Base-by-base conservation (phyloP, 1,140 invertebrate genomes). In the Phocides pigmalion region DNA sequence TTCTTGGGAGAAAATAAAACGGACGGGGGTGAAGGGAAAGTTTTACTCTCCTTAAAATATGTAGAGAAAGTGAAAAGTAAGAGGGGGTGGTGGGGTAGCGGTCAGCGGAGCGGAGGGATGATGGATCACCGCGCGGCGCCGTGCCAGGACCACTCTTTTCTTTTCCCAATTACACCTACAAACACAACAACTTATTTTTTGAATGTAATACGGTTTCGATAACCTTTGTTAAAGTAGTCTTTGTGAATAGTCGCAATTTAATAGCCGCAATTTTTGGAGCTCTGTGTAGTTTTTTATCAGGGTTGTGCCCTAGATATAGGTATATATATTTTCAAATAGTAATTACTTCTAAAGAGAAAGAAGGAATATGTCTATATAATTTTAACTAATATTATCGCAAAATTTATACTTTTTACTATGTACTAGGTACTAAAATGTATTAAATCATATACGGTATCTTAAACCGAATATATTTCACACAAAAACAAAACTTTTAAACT, bases 1-100 rank as follows among this genome's bases (percentile, higher is more conserved):
- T 39, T 20, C 59, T 46, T 67, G 66, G 72, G 75, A 71, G 77
- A 84, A 81, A 87, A 85, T 87, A 85, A 84, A 83, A 79, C 54
- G 41, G 54, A 68, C 73, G 76, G 77, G 54, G 78, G 75, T 69
- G 72, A 83, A 80, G 75, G 73, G 77, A 90, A 90, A 84, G 82
- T 89, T 90, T 88, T 83, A 85, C 82, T 87, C 82, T 87, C 78
- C 82, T 90, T 89, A 89, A 90, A 90, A 89, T 90, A 90, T 90
- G 88, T 90, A 90, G 88, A 89, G 88, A 90, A 89, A 90, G 88
- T 90, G 88, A 90, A 90, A 90, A 89, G 85, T 90, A 89, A 87
- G 88, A 82, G 74, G 74, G 79, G 62, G 64, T 69, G 76, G 76
- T 75, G 81, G 76, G 71, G 76, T 76, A 70, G 81, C 84, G 86